Evolutionary conservation across 1,140 invertebrate genomes (phyloP).

Genomic region (Zaprionus vittiger): DNA sequence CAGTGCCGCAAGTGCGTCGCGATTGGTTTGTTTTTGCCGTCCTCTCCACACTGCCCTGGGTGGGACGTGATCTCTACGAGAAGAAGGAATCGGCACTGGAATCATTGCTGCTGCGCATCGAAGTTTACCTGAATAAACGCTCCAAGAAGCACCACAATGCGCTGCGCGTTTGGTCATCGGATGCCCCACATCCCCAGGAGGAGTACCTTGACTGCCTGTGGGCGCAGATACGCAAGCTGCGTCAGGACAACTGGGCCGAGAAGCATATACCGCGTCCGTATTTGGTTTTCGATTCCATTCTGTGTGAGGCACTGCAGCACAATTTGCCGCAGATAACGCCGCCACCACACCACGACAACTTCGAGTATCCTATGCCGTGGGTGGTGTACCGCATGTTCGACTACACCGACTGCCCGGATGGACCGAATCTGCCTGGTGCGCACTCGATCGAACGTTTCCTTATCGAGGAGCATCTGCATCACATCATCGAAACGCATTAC

Average conservation of each 20-base stretch:
- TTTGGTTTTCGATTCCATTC: conserved; percentile 96
- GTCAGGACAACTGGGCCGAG: conserved; percentile 98
- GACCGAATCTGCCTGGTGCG: conserved; percentile 94
- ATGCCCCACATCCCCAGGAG: conserved; percentile 97
- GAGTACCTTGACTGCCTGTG: conserved; percentile 99
- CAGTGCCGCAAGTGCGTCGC: conserved; percentile 94
- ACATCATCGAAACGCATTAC: conserved; percentile 96
- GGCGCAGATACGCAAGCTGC: conserved; percentile 96
- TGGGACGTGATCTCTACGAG: conserved; percentile 97
- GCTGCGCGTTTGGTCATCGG: conserved; percentile 95
- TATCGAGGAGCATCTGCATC: conserved; percentile 98
- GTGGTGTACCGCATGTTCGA: conserved; percentile 98
- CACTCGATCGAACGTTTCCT: conserved; percentile 99
- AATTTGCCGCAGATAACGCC: conserved; percentile 94
- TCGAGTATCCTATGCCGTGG: conserved; percentile 94
- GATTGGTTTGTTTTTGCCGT: conserved; percentile 99
- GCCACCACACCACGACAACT: conserved; percentile 95
- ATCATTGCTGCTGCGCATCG: conserved; percentile 95
- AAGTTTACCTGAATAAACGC: conserved; percentile 97
- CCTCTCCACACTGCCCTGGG: conserved; percentile 97
- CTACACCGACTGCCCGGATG: conserved; percentile 99
- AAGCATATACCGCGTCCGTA: conserved; percentile 98
- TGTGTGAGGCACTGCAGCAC: conserved; percentile 98
- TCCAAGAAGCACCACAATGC: conserved; percentile 96
- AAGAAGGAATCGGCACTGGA: conserved; percentile 98